These are phyloP conservation scores for Atta cephalotes DNA, from an alignment of 1,140 invertebrate genomes.

Conservation along the genomic window DNA sequence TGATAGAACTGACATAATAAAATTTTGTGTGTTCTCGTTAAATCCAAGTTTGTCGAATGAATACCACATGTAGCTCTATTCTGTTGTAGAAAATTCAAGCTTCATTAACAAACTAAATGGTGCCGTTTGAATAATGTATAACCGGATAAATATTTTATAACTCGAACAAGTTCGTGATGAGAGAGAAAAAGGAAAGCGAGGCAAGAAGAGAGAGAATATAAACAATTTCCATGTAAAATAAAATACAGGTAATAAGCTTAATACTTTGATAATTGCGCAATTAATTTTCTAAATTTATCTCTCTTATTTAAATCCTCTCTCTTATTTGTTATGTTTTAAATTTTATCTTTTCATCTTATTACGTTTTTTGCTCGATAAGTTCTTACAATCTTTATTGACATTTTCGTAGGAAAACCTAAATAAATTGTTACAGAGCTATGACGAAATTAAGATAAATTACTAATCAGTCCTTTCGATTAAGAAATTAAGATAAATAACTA, in stretches of 20 bases:
- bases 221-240: conserved; percentile 40
- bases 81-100: conserved; percentile 43
- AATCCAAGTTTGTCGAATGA: conserved; percentile 31
- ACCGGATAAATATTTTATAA: conserved; percentile 58
- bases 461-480: conserved; percentile 1
- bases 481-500: conserved; percentile 30
- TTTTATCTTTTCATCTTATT: background rate
- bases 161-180: conserved; percentile 21
- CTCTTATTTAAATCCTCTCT: background rate
- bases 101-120: conserved; percentile 54
- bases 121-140: conserved; percentile 56
- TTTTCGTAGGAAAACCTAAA: background rate
- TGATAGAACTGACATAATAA: conserved; percentile 65
- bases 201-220: background rate
- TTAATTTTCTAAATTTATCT: conserved; percentile 20
- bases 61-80: conserved; percentile 40
- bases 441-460: conserved; percentile 27
- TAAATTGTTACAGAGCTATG: background rate
- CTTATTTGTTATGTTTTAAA: background rate
- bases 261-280: conserved; percentile 5
- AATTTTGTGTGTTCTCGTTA: conserved; percentile 50
- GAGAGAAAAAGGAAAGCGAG: background rate
- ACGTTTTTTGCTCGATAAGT: background rate
- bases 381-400: background rate
- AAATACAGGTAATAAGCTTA: background rate